These are phyloP conservation scores for Saturnia pavonia DNA, from an alignment of 2,888 invertebrate genomes.

Conservation along the genomic window DNA sequence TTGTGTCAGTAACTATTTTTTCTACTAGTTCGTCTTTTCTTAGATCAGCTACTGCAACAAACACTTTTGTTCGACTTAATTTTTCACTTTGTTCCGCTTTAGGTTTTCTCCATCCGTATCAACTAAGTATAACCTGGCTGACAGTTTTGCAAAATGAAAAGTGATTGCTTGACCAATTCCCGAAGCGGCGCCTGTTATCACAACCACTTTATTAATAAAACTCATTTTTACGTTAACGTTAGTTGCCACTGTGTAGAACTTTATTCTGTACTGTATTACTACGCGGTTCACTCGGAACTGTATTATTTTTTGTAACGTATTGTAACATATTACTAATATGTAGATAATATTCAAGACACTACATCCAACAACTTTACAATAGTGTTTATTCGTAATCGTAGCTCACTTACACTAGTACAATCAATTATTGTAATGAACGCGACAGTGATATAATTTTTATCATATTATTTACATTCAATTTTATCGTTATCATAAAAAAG, in stretches of 20 bases:
- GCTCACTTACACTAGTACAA: neutral
- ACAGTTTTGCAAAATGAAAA: conserved; percentile 45
- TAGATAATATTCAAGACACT: neutral
- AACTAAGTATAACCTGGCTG: conserved; percentile 47
- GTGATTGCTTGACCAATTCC: conserved; percentile 52
- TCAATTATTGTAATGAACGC: neutral
- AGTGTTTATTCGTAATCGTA: neutral
- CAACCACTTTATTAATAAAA: conserved; percentile 49
- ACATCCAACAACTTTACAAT: neutral
- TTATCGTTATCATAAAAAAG: neutral
- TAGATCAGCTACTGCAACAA: conserved; percentile 40
- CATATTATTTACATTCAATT: neutral
- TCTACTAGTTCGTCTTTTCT: conserved; percentile 39
- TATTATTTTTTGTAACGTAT: neutral
- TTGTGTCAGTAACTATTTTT: conserved; percentile 40
- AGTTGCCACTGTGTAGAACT: neutral
- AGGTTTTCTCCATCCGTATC: conserved; percentile 41
- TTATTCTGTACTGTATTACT: neutral
- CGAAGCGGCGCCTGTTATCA: conserved; percentile 50
- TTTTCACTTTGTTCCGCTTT: conserved; percentile 41
- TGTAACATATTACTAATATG: neutral
- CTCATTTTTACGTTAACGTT: conserved; percentile 34
- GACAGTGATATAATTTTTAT: neutral
- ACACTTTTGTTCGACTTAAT: conserved; percentile 41
- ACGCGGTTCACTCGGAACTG: neutral